Base-by-base conservation (phyloP, 2,888 invertebrate genomes). In the Deilephila porcellus region DNA sequence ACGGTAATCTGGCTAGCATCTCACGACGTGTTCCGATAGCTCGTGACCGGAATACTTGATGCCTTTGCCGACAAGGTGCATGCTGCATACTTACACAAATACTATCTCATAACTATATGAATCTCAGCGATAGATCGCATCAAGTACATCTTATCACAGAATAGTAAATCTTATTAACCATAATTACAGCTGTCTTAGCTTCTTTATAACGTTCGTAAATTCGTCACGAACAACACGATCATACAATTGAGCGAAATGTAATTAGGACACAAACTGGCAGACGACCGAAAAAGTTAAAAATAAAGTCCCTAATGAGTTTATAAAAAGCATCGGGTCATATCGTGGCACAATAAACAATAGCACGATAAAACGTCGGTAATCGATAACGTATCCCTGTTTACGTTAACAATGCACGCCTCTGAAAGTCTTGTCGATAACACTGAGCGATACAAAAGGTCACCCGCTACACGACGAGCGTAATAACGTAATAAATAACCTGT, bases 11-110 rank as follows among this genome's bases (percentile, higher is more conserved):
- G 80, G 82, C 85, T 84, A 81, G 81, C 85, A 91, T 91, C 90
- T 91, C 91, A 91, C 90, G 90, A 88, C 86, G 80, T 80, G 82
- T 86, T 82, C 84, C 84, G 84, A 85, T 83, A 81, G 82, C 77
- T 90, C 90, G 91, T 91, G 90, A 91, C 91, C 87, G 83, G 89
- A 89, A 87, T 87, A 81, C 83, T 83, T 80, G 86, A 85, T 86
- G 80, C 79, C 71, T 74, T 63, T 73, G 53, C 25, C 34, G 59
- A 67, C 59, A 67, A 71, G 29, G 56, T 34, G 53, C 81, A 78
- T 79, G 74, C 78, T 34, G 53, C 81, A 78, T 79, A 74, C 78
- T 70, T 75, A 83, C 80, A 82, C 78, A 81, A 82, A 59, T 53
- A 34, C 59, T 29, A 56, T 29, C 29, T 56, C 4, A n/a, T 45